Base-by-base conservation (phyloP, 2,113 vertebrate genomes). In the Bubo scandiacus region DNA sequence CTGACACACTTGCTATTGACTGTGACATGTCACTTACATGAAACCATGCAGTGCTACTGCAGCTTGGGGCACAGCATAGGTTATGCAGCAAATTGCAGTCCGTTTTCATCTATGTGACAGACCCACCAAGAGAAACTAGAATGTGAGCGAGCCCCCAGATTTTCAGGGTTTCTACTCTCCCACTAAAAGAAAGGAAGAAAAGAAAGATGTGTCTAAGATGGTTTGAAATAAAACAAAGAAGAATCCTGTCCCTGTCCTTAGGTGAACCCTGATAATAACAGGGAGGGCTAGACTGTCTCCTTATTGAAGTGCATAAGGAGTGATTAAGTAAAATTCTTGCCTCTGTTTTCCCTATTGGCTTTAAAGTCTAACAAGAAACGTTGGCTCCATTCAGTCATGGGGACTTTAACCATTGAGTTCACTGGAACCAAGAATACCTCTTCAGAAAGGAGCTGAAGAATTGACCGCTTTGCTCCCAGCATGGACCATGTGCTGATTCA, bases 1-100 rank as follows among this genome's bases (percentile, higher is more conserved):
- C 84, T 94, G 94, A 80, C 75, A 89, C 81, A 2, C 80, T 86
- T 23, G 15, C 70, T 93, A 5, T 55, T 87, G 86, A 26, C 73
- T 90, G 70, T 81, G 90, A 94, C 84, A 71, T 61, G 90, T 63
- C 94, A 83, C 89, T 90, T 95, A 87, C 85, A 75, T 43, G 94
- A 90, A 82, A 15, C 88, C 84, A 71, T 72, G 81, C 82, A 59
- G 75, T 42, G 82, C 62, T 89, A 8, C 90, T 80, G 86, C 86
- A 78, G 81, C 96, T 68, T 29, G 71, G 92, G 89, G 66, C 88
- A 43, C 92, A 40, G 63, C 66, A 19, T 8, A 83, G 92, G 59
- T 83, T 92, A 15, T 71, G 63, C 58, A 94, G 90, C 67, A 78
- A 73, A 67, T 17, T 54, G 63, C 81, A 81, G 77, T 62, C 40